A percentile compares a stretch with the other conserved stretches of the same genome.
Conservation (phyloP, 1,140 invertebrate species). For the Drosophila ficusphila region DNA sequence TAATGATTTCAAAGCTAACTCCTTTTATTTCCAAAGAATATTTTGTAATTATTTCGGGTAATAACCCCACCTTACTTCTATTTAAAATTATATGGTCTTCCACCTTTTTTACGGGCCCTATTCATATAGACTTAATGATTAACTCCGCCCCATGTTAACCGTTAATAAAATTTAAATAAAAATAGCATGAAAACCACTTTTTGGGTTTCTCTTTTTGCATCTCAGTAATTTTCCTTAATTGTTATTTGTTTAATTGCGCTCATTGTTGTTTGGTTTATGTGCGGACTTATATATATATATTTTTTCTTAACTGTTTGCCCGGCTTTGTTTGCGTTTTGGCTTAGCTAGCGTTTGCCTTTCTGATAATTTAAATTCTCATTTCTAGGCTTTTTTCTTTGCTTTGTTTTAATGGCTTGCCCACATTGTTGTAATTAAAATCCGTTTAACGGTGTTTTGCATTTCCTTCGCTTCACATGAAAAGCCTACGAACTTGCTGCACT, state of each 20-base stretch:
- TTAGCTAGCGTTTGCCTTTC: constrained; percentile 33
- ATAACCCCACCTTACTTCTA: neutral
- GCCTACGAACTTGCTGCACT: constrained; percentile 19
- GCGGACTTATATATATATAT: neutral
- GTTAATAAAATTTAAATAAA: constrained; percentile 15
- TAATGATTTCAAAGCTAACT: no score
- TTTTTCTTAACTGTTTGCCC: constrained; percentile 9
- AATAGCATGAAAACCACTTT: neutral
- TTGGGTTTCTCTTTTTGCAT: constrained; percentile 11
- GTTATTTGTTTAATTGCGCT: constrained; percentile 32
- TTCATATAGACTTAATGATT: neutral
- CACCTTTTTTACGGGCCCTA: neutral
- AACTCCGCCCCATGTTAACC: neutral
- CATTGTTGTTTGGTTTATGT: constrained; percentile 4
- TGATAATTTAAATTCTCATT: constrained; percentile 32
- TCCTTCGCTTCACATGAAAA: constrained; percentile 30
- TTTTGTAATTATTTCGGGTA: neutral
- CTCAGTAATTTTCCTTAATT: constrained; percentile 37
- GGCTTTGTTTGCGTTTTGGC: constrained; percentile 32
- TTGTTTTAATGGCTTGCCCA: constrained; percentile 42
- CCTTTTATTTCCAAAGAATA: no score
- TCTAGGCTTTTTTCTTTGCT: constrained; percentile 10
- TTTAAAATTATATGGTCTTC: neutral
- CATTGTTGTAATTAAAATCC: constrained; percentile 62
- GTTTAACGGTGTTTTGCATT: constrained; percentile 64